A percentile compares a stretch with the other conserved stretches of the same genome.
Conservation (phyloP, 2,113 vertebrate genomes). For the Terrapene triunguis region DNA sequence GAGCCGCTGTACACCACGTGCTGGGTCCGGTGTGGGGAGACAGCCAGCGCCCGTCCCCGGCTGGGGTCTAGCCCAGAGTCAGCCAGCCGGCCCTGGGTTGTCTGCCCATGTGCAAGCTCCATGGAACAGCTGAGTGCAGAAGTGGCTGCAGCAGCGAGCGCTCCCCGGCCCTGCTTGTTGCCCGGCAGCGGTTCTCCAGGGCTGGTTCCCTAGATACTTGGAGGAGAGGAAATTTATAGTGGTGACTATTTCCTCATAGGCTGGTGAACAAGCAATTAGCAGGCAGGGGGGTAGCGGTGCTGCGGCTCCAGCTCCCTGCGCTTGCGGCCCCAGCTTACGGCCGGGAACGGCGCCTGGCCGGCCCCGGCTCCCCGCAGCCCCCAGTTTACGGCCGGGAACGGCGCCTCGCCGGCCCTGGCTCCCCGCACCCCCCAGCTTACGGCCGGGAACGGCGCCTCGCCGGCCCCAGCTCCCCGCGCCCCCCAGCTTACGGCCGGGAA, state of each 20-base stretch:
- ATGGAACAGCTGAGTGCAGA: fast-evolving
- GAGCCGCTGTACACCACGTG: too few relatives aligned
- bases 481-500: too few relatives aligned
- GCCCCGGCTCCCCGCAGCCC: too few relatives aligned
- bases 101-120: fast-evolving
- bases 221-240: slow-evolving; percentile 70
- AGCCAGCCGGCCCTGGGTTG: background rate
- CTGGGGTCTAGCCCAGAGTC: fast-evolving
- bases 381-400: too few relatives aligned
- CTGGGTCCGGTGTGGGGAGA: background rate
- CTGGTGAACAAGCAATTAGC: slow-evolving; percentile 73
- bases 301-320: background rate
- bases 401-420: background rate
- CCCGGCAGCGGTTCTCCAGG: background rate
- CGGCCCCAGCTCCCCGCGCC: background rate
- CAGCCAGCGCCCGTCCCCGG: too few relatives aligned
- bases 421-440: background rate
- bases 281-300: slow-evolving; percentile 46
- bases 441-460: background rate
- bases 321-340: too few relatives aligned
- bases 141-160: fast-evolving
- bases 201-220: slow-evolving; percentile 18
- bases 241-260: slow-evolving; percentile 75
- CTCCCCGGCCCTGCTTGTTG: background rate
- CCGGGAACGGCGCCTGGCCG: too few relatives aligned